Percentiles rank a stretch among this genome's conserved stretches.
Evolutionary conservation across 2,113 vertebrate genomes (phyloP).

Genomic region (Kryptolebias marmoratus): DNA sequence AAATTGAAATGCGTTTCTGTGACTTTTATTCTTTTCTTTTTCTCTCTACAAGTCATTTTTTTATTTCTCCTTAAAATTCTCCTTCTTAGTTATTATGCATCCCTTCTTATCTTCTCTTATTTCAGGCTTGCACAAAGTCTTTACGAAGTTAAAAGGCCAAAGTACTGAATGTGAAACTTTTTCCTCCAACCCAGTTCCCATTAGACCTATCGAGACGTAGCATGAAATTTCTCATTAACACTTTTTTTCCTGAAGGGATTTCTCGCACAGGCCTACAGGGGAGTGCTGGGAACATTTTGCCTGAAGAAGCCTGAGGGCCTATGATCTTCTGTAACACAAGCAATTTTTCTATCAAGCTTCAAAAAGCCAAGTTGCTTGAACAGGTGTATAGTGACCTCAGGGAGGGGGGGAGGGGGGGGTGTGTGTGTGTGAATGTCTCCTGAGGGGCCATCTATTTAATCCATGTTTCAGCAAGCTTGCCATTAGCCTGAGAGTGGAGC

Average conservation of each 20-base stretch:
- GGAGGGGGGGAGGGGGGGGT: background rate
- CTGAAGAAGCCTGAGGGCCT: constrained; percentile 1
- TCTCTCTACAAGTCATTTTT: background rate
- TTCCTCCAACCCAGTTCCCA: constrained; percentile 45
- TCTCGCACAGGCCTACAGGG: background rate
- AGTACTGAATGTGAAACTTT: constrained; percentile 46
- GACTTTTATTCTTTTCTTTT: too few species aligned
- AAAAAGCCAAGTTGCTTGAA: constrained; percentile 15
- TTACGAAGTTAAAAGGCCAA: constrained; percentile 44
- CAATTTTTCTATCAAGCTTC: constrained; percentile 31
- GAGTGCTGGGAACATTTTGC: constrained; percentile 8
- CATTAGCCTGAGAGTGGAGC: constrained; percentile 15
- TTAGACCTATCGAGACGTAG: constrained; percentile 43
- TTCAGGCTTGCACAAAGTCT: constrained; percentile 46
- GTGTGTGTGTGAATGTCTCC: background rate
- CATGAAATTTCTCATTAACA: constrained; percentile 56
- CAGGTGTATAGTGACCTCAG: constrained; percentile 14
- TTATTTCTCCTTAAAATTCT: constrained; percentile 20
- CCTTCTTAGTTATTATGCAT: constrained; percentile 17
- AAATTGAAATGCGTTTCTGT: too few species aligned
- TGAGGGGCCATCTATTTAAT: constrained; percentile 7
- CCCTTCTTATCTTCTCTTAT: constrained; percentile 28
- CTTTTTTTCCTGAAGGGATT: constrained; percentile 29
- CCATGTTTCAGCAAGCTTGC: constrained; percentile 26
- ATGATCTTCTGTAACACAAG: constrained; percentile 34